Conservation (phyloP, 2,888 invertebrate genomes). For the Agriopis leucophaearia region DNA sequence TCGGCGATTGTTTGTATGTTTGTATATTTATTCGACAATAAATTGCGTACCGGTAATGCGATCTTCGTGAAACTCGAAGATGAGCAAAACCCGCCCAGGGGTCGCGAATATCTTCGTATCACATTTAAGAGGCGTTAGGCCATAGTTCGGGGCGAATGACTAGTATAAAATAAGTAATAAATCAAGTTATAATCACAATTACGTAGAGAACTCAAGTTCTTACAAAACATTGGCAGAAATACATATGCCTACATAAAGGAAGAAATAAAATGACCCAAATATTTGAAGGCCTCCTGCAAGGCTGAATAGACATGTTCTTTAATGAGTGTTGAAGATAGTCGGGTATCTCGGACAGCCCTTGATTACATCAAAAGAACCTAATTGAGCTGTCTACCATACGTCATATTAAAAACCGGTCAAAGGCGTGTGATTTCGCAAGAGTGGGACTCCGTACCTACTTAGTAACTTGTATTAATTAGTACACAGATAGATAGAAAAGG, state of each 20-base stretch:
- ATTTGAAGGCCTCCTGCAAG: constrained; percentile 22
- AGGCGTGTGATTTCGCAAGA: constrained; percentile 23
- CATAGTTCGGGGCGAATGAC: too few relatives aligned
- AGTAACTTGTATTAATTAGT: constrained; percentile 7
- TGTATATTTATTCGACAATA: too few relatives aligned
- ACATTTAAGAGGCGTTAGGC: too few relatives aligned
- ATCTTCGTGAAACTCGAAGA: too few relatives aligned
- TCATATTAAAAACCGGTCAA: constrained; percentile 28
- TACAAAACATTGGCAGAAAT: constrained; percentile 2
- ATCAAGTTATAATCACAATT: too few relatives aligned
- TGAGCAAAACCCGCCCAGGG: too few relatives aligned
- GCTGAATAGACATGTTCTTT: constrained; percentile 30
- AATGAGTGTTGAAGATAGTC: constrained; percentile 28
- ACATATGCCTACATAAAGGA: background rate
- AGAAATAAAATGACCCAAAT: constrained; percentile 17
- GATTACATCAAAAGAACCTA: constrained; percentile 22
- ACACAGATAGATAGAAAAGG: background rate
- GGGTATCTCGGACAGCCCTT: constrained; percentile 26
- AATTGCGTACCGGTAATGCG: too few relatives aligned
- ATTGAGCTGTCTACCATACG: constrained; percentile 34
- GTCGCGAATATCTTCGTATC: too few relatives aligned
- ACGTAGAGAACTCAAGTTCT: background rate
- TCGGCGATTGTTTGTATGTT: too few relatives aligned
- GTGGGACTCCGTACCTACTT: constrained; percentile 17
- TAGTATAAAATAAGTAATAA: too few relatives aligned